These are phyloP conservation scores for Pantherophis vulpinus DNA, from an alignment of 2,797 vertebrate genomes.

Conservation along the genomic window DNA sequence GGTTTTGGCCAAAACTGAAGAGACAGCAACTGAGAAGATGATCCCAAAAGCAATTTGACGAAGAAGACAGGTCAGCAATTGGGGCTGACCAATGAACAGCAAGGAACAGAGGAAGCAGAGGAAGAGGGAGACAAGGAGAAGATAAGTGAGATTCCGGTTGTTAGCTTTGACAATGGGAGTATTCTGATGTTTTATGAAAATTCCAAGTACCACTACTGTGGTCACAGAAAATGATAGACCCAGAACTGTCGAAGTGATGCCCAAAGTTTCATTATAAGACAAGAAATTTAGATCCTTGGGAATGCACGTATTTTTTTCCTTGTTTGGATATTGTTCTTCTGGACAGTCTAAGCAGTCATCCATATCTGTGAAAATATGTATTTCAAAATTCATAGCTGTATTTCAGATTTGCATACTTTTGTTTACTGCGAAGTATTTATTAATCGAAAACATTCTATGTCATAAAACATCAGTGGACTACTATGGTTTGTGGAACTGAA, in stretches of 20 bases:
- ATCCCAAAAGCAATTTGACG: constrained; percentile 9
- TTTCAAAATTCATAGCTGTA: background rate
- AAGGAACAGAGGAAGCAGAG: constrained; percentile 1
- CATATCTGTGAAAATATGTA: background rate
- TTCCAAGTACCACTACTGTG: background rate
- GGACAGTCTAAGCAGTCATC: background rate
- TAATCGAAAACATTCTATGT: background rate
- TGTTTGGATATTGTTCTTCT: background rate
- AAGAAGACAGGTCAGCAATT: background rate
- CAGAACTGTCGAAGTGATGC: background rate
- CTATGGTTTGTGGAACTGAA: background rate
- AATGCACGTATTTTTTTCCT: background rate
- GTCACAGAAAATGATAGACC: background rate
- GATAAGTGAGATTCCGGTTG: background rate
- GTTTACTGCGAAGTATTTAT: background rate
- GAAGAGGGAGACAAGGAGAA: background rate
- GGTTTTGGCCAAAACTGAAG: constrained; percentile 14
- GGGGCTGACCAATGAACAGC: background rate
- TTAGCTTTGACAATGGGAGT: constrained; percentile 11
- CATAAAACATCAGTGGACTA: background rate
- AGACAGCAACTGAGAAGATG: constrained; percentile 3
- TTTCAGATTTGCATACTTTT: background rate
- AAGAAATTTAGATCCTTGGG: background rate
- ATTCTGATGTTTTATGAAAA: background rate
- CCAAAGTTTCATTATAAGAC: background rate